A percentile compares a stretch with the other conserved stretches of the same genome.
These are phyloP conservation scores for Micrasema longulum DNA, from an alignment of 1,140 invertebrate species.

Conservation along the genomic window DNA sequence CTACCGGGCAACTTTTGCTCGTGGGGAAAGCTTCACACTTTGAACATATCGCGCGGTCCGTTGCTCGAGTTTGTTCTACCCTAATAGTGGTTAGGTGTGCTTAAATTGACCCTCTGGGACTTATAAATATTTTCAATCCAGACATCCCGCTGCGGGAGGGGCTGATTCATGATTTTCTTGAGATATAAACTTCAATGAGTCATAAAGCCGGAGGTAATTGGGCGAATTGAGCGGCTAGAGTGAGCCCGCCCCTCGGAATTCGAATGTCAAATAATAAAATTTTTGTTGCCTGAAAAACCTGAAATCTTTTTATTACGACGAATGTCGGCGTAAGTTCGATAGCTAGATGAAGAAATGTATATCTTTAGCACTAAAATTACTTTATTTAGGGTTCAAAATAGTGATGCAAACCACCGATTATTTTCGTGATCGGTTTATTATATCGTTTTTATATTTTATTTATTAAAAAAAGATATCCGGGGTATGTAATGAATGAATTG, in stretches of 20 bases:
- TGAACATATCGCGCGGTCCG: neutral
- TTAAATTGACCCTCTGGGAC: conserved; percentile 54
- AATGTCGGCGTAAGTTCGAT: conserved; percentile 30
- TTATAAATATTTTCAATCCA: conserved; percentile 54
- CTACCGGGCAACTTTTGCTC: conserved; percentile 7
- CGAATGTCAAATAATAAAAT: conserved; percentile 41
- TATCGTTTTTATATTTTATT: no score
- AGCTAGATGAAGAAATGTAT: conserved; percentile 13
- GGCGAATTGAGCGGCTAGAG: conserved; percentile 19
- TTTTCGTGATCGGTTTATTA: no score
- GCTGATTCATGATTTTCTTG: conserved; percentile 44
- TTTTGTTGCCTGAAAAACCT: conserved; percentile 34
- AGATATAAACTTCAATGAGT: conserved; percentile 45
- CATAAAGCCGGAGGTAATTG: conserved; percentile 37
- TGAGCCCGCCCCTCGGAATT: neutral
- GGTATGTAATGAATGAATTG: no score
- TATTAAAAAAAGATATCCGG: no score
- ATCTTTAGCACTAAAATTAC: conserved; percentile 22
- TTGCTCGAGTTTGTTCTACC: neutral
- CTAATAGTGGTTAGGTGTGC: conserved; percentile 45
- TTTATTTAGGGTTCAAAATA: conserved; percentile 1
- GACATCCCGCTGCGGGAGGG: conserved; percentile 42
- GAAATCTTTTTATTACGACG: conserved; percentile 32
- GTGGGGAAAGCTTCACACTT: no score
- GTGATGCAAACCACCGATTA: no score